Percentiles rank a stretch among this genome's conserved stretches.
phyloP scores from a whole-genome alignment of 2,888 invertebrate genomes.

The Hemicrepidius hirtus region DNA sequence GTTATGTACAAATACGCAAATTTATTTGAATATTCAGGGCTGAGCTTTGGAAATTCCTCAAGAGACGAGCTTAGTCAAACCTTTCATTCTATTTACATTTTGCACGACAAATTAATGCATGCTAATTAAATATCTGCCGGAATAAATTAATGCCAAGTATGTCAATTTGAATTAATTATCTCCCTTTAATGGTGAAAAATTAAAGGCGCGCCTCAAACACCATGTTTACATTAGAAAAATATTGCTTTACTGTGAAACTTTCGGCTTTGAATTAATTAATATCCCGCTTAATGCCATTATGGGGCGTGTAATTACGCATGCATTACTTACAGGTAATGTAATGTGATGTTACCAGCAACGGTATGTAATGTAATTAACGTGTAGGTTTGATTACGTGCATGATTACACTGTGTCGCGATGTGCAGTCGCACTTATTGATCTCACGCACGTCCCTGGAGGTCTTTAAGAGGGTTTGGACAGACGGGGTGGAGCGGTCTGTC shows the following conservation, averaged over 20 bases:
- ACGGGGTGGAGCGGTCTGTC: slow-evolving; percentile 58
- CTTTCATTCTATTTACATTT: slow-evolving; percentile 54
- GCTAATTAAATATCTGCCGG: slow-evolving; percentile 55
- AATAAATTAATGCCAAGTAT: slow-evolving; percentile 52
- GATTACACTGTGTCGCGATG: slow-evolving; percentile 51
- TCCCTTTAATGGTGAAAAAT: slow-evolving; percentile 39
- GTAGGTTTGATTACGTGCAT: slow-evolving; percentile 29
- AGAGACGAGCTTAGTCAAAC: slow-evolving; percentile 50
- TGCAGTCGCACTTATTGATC: slow-evolving; percentile 59
- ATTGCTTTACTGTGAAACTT: slow-evolving; percentile 4
- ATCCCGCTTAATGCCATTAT: slow-evolving; percentile 8
- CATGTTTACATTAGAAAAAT: slow-evolving; percentile 19
- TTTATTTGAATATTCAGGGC: slow-evolving; percentile 49
- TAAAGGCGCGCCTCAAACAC: slow-evolving; percentile 28
- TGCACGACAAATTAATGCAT: slow-evolving; percentile 59
- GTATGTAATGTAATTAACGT: slow-evolving; percentile 27
- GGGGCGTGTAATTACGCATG: slow-evolving; percentile 7
- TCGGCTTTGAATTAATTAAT: slow-evolving; percentile 16
- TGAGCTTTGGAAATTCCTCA: slow-evolving; percentile 52
- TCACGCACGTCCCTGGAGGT: slow-evolving; percentile 59
- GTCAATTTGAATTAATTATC: slow-evolving; percentile 50
- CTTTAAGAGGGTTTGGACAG: slow-evolving; percentile 60
- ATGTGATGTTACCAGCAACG: background rate
- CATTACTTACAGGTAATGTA: slow-evolving; percentile 5
- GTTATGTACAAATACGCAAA: slow-evolving; percentile 49